Evolutionary conservation across 2,113 vertebrate species (phyloP).

Genomic region (Xyliphius kryptos): DNA sequence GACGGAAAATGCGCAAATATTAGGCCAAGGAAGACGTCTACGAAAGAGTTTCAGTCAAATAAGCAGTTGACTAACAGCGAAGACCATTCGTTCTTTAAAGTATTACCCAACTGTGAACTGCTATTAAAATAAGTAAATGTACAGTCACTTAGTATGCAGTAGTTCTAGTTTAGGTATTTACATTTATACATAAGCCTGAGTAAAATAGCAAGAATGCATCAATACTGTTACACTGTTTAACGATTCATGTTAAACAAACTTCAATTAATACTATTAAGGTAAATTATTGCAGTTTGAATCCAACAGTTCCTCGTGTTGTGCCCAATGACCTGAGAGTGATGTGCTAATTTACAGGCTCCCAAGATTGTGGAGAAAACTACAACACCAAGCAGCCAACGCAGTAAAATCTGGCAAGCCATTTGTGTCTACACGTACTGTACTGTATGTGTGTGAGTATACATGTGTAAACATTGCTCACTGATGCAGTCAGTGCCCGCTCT

Average conservation of each 20-base stretch:
- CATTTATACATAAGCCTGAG: constrained; percentile 19
- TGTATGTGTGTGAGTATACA: constrained; percentile 17
- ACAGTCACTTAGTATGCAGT: constrained; percentile 10
- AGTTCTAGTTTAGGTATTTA: constrained; percentile 7
- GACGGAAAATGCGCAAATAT: constrained; percentile 5
- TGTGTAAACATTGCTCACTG: not conserved
- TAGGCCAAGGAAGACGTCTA: not conserved
- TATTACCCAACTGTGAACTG: not conserved
- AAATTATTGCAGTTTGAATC: constrained; percentile 30
- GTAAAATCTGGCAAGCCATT: constrained; percentile 5
- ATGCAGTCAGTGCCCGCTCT: not conserved
- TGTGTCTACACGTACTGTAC: not conserved
- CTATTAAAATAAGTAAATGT: constrained; percentile 13
- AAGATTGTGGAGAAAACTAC: constrained; percentile 18
- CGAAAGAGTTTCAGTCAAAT: no score
- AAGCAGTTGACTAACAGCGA: no score
- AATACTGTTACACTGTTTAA: constrained; percentile 8
- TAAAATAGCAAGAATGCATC: constrained; percentile 14
- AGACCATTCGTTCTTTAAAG: not conserved
- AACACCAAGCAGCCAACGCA: constrained; percentile 31
- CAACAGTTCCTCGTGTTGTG: constrained; percentile 12
- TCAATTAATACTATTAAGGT: constrained; percentile 20
- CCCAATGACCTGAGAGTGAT: constrained; percentile 20
- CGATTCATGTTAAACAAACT: constrained; percentile 14
- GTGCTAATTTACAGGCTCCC: constrained; percentile 10